phyloP scores from a whole-genome alignment of 2,113 vertebrate genomes.

The Tetrao urogallus region DNA sequence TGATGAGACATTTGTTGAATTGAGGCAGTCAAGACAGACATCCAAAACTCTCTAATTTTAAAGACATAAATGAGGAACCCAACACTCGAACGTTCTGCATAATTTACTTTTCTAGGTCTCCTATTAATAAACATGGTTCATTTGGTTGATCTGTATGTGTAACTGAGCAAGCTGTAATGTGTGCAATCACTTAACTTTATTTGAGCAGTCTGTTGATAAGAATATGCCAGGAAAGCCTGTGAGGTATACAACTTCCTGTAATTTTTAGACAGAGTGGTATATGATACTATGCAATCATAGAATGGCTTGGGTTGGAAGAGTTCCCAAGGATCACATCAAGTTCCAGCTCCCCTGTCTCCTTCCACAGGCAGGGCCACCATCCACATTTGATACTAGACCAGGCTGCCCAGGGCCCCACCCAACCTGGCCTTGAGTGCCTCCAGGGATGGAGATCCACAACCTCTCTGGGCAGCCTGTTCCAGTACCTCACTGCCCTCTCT shows the following conservation, averaged over 20 bases:
- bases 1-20: not conserved
- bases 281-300: not conserved
- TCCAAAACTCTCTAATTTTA: not conserved
- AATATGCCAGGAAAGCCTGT: not conserved
- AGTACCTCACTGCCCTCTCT: too few species aligned
- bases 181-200: not conserved
- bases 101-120: not conserved
- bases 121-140: not conserved
- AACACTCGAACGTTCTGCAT: not conserved
- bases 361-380: too few species aligned
- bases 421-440: too few species aligned
- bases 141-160: not conserved
- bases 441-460: too few species aligned
- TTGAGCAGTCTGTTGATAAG: not conserved
- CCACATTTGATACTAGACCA: too few species aligned
- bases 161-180: not conserved
- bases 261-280: not conserved
- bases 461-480: too few species aligned
- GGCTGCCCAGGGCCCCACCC: too few species aligned
- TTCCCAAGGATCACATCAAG: too few species aligned
- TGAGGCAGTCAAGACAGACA: not conserved
- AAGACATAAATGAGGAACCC: not conserved
- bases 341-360: too few species aligned
- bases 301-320: too few species aligned
- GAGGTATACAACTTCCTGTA: not conserved